These are phyloP conservation scores for Babyrousa celebensis DNA, from an alignment of 2,797 vertebrate genomes.

Conservation along the genomic window DNA sequence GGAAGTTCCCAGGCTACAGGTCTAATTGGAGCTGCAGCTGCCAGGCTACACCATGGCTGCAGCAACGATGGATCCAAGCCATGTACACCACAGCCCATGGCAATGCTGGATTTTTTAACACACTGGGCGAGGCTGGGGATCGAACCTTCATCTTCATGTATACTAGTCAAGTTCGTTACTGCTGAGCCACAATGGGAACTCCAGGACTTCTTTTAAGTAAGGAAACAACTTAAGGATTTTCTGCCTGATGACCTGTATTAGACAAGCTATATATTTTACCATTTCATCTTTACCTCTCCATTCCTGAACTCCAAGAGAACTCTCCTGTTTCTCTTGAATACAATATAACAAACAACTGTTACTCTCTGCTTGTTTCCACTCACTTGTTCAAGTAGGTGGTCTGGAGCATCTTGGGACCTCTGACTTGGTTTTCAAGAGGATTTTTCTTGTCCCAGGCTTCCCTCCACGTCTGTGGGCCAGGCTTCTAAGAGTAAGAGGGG, in stretches of 20 bases:
- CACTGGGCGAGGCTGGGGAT: too few species aligned
- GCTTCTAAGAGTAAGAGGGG: not conserved
- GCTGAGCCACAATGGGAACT: not conserved
- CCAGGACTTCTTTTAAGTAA: not conserved
- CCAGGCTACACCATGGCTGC: too few species aligned
- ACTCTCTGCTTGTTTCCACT: not conserved
- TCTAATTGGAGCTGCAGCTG: too few species aligned
- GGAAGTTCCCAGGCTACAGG: too few species aligned
- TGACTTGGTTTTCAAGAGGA: not conserved
- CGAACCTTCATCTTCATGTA: too few species aligned
- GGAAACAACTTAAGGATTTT: not conserved
- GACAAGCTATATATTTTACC: not conserved
- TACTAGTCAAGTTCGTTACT: too few species aligned
- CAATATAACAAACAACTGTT: not conserved
- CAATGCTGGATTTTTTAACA: too few species aligned
- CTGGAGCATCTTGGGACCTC: not conserved
- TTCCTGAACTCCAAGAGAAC: not conserved
- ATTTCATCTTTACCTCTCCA: not conserved
- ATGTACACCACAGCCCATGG: too few species aligned
- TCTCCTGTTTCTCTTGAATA: not conserved
- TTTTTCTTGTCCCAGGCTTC: not conserved
- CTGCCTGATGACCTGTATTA: not conserved
- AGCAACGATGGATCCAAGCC: too few species aligned
- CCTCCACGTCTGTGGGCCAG: not conserved
- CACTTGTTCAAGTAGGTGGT: not conserved